Conservation (phyloP, 2,113 vertebrate species). For the Physeter macrocephalus region DNA sequence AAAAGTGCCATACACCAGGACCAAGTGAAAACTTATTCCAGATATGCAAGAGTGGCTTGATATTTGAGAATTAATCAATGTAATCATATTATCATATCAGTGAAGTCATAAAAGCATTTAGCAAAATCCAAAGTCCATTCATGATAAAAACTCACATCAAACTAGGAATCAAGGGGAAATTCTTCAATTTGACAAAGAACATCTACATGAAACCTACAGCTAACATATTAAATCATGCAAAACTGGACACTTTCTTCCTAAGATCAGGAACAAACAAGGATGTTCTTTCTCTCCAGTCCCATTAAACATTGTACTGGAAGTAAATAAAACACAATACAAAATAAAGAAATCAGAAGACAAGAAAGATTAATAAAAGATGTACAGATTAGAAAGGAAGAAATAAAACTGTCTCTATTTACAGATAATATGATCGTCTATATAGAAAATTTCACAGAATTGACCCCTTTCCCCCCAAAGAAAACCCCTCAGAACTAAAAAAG, state of each 20-base stretch:
- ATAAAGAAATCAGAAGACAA: not conserved
- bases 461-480: not conserved
- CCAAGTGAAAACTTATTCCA: not conserved
- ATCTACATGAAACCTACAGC: not conserved
- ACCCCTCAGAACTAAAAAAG: not conserved
- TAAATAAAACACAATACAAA: not conserved
- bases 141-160: not conserved
- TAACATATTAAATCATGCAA: not conserved
- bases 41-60: not conserved
- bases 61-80: not conserved
- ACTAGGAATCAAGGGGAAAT: not conserved
- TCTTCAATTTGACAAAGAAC: not conserved
- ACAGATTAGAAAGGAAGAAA: not conserved
- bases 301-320: not conserved
- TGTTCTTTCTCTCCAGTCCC: not conserved
- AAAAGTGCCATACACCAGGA: not conserved
- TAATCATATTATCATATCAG: not conserved
- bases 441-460: not conserved
- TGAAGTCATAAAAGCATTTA: not conserved
- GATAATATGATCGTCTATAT: not conserved
- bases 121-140: not conserved
- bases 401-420: not conserved
- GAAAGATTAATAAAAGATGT: not conserved
- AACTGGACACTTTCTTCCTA: not conserved
- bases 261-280: not conserved